A percentile compares a stretch with the other conserved stretches of the same genome.
Conservation (phyloP, 2,113 vertebrate species). For the Ptyas mucosa region DNA sequence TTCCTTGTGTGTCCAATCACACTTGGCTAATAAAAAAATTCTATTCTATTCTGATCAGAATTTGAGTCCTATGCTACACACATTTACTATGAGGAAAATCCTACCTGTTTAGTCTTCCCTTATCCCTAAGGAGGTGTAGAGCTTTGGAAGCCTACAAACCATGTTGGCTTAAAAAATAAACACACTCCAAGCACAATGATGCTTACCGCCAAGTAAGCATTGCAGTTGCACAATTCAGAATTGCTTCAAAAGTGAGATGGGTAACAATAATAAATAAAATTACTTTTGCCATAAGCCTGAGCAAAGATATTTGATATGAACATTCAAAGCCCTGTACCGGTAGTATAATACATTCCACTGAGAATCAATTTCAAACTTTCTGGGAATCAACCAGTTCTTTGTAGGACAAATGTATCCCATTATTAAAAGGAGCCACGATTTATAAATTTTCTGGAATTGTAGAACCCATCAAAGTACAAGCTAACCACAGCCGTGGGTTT, state of each 20-base stretch:
- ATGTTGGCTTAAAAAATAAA: neutral
- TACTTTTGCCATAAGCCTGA: neutral
- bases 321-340: too few species aligned
- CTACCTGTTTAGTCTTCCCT: neutral
- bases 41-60: neutral
- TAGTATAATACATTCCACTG: neutral
- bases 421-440: neutral
- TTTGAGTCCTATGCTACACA: neutral
- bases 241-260: neutral
- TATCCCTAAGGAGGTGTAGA: neutral
- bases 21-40: too few species aligned
- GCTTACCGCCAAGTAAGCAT: neutral
- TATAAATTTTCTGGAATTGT: neutral
- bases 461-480: neutral
- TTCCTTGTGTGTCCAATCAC: too few species aligned
- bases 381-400: neutral
- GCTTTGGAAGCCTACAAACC: neutral
- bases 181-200: neutral
- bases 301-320: neutral
- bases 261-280: neutral
- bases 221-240: neutral
- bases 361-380: neutral
- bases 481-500: neutral
- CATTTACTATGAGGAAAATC: neutral
- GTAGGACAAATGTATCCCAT: neutral